Conservation (phyloP, 1,140 invertebrate species). For the fruit fly (Drosophila melanogaster) region DNA sequence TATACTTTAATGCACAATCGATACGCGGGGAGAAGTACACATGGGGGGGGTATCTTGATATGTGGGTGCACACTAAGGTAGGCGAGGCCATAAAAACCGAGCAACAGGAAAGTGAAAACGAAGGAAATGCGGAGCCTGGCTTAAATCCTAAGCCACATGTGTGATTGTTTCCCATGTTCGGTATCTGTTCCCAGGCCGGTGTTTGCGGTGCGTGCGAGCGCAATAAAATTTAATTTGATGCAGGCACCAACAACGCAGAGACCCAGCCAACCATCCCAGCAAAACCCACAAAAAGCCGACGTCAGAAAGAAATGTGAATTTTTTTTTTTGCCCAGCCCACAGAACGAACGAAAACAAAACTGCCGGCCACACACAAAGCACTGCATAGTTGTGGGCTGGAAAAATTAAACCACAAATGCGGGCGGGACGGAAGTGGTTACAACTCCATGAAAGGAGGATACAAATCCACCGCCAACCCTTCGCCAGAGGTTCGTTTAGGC, state of each 20-base stretch:
- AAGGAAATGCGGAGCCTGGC: conserved; percentile 27
- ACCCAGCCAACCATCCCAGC: conserved; percentile 6
- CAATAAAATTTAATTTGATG: conserved; percentile 79
- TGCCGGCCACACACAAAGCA: conserved; percentile 34
- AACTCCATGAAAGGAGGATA: conserved; percentile 52
- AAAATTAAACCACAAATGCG: conserved; percentile 57
- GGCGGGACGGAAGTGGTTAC: conserved; percentile 70
- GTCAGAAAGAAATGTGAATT: conserved; percentile 15
- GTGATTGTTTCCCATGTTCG: conserved; percentile 25
- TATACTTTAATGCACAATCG: conserved; percentile 70
- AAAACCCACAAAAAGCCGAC: conserved; percentile 3
- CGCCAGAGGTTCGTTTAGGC: conserved; percentile 43
- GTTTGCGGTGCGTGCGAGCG: conserved; percentile 56
- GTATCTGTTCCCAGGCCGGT: conserved; percentile 28
- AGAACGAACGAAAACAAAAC: conserved; percentile 22
- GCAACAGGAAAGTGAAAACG: conserved; percentile 25
- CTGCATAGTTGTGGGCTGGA: conserved; percentile 71
- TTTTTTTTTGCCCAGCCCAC: conserved; percentile 8
- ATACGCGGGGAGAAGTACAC: conserved; percentile 28
- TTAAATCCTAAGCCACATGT: conserved; percentile 53
- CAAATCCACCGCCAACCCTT: conserved; percentile 11
- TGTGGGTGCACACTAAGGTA: conserved; percentile 14
- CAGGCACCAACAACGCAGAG: conserved; percentile 31
- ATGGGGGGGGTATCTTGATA: conserved; percentile 17
- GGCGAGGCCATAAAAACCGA: conserved; percentile 52